Conservation (phyloP, 2,888 invertebrate genomes). For the Hydropsyche betteni region DNA sequence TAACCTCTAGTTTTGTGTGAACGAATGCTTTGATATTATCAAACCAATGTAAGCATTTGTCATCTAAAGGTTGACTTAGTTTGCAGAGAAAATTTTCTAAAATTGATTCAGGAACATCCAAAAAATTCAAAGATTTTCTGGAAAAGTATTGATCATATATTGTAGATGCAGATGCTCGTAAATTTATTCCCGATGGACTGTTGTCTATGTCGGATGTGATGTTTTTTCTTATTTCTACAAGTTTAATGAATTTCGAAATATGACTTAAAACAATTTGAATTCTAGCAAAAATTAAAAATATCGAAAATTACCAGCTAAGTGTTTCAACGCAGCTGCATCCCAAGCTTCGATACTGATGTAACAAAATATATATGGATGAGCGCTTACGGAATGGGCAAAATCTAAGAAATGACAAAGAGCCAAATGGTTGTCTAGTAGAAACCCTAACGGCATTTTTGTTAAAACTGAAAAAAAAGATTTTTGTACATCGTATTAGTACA, state of each 20-base stretch:
- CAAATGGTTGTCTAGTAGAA: slow-evolving; percentile 78
- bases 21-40: slow-evolving; percentile 81
- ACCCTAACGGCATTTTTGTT: slow-evolving; percentile 71
- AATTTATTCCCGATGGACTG: slow-evolving; percentile 51
- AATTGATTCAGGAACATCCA: slow-evolving; percentile 70
- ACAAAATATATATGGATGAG: slow-evolving; percentile 78
- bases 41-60: slow-evolving; percentile 78
- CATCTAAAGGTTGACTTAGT: slow-evolving; percentile 68
- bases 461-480: slow-evolving; percentile 27
- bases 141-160: slow-evolving; percentile 82
- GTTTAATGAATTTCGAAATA: background rate
- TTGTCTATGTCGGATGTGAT: background rate
- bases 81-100: slow-evolving; percentile 69
- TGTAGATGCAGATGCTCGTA: slow-evolving; percentile 73
- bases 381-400: slow-evolving; percentile 75
- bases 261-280: background rate
- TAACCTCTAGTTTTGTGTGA: slow-evolving; percentile 58
- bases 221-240: slow-evolving; percentile 13
- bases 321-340: slow-evolving; percentile 44
- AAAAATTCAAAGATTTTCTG: slow-evolving; percentile 72
- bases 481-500: background rate
- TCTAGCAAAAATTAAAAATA: background rate
- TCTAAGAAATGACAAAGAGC: slow-evolving; percentile 82
- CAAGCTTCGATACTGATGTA: slow-evolving; percentile 79
- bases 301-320: slow-evolving; percentile 34